Percentiles rank a stretch among this genome's conserved stretches.
Conservation (phyloP, 2,797 vertebrate genomes). For the Phylloscopus collybita region DNA sequence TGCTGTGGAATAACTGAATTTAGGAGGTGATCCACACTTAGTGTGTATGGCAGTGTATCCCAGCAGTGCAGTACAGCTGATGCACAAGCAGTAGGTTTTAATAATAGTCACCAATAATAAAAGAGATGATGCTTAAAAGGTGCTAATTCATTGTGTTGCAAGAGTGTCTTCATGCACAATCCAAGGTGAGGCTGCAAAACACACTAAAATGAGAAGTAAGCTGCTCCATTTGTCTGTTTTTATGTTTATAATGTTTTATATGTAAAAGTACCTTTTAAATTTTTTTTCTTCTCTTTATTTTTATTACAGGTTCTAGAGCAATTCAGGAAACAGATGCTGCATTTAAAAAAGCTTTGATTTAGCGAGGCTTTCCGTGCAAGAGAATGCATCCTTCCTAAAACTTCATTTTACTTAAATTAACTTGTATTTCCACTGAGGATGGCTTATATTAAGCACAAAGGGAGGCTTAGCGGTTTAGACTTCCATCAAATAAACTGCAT, state of each 20-base stretch:
- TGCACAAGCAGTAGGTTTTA: background rate
- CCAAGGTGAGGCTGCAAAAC: background rate
- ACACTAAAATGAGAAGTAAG: background rate
- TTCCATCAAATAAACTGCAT: constrained; percentile 69
- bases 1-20: background rate
- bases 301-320: constrained; percentile 34
- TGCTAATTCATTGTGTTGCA: background rate
- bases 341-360: constrained; percentile 42
- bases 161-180: background rate
- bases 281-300: background rate
- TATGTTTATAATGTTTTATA: background rate
- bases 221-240: background rate
- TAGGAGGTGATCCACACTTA: background rate
- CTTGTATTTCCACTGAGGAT: constrained; percentile 70
- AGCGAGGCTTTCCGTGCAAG: constrained; percentile 38
- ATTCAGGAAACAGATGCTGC: constrained; percentile 44
- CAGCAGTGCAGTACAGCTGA: background rate
- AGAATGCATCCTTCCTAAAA: constrained; percentile 64
- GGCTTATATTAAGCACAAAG: constrained; percentile 70
- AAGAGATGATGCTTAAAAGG: background rate
- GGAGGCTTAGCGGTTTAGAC: constrained; percentile 64
- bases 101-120: background rate
- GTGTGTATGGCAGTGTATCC: background rate
- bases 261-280: background rate
- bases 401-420: constrained; percentile 75